Base-by-base conservation (phyloP, 2,797 vertebrate genomes). In the Sparus aurata region DNA sequence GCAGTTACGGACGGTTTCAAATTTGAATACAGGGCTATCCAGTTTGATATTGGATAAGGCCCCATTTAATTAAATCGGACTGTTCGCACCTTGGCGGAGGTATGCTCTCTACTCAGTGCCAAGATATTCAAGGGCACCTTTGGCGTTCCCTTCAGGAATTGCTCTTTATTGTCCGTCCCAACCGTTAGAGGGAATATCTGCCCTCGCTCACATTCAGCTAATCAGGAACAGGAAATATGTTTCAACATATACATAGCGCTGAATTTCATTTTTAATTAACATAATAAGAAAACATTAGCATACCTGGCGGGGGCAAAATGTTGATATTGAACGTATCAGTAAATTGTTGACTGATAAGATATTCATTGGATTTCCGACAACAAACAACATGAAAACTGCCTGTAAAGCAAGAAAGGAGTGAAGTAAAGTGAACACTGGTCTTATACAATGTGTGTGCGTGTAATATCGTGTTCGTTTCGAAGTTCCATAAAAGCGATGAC, bases 401-500 rank as follows among this genome's bases (percentile, higher is more conserved):
- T 7, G 3, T 46, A 34, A 2, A 6, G 15, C 11, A 59, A 59
- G 30, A 12, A 49, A 49, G 25, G 2, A 4, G 38, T 23, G 9
- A 49, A 38, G 22, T 4, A 30, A n/a, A 45, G 11, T 10, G 1
- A 54, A 50, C 12, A 0, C 4, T 0, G 0, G 22, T 50, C 12
- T 64, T 46, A 55, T 63, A 54, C 27, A 13, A 3, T 55, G 45
- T 59, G 27, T 41, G 27, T 66, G 58, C 43, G 58, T 82, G 71
- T 85, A 87, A 88, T 87, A 86, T 81, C 80, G 70, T 78, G 76
- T 70, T 84, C 84, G 82, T 77, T 87, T 72, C 74, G 61, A 73
- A 41, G 50, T 46, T 74, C 53, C 9, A 11, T 55, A 41, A 46
- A 59, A 65, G 53, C 73, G 59, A 80, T 73, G 64, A 60, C 53